Percentiles rank a stretch among this genome's conserved stretches.
These are phyloP conservation scores for Apteryx owenii DNA, from an alignment of 2,113 vertebrate species.

Conservation along the genomic window DNA sequence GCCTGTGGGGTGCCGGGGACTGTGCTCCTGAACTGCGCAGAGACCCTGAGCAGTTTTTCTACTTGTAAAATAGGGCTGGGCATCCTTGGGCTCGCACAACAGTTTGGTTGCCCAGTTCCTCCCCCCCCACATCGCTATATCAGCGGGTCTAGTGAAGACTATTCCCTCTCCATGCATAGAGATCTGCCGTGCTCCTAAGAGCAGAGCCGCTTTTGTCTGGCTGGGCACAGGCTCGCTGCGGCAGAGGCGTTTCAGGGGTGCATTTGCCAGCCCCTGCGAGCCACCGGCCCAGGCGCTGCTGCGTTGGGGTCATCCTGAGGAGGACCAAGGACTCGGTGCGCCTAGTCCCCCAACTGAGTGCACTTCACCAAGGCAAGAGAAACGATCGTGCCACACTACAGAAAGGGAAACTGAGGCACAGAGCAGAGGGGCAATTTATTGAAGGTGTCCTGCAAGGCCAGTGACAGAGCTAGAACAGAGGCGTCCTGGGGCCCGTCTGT, in stretches of 20 bases:
- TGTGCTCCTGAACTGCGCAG: accelerated
- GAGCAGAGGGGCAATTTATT: background rate
- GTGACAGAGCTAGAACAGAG: background rate
- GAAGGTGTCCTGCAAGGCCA: background rate
- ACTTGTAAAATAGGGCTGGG: background rate
- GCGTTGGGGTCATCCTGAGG: too few relatives aligned
- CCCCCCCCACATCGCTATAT: accelerated
- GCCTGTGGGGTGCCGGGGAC: background rate
- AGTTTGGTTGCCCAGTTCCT: background rate
- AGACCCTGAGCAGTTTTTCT: background rate
- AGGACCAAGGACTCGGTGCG: background rate
- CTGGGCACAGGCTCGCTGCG: too few relatives aligned
- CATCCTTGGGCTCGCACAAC: background rate
- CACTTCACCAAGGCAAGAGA: background rate
- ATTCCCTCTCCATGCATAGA: accelerated
- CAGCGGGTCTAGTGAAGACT: background rate
- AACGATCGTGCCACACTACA: background rate
- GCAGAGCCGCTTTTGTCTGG: background rate
- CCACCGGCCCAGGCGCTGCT: too few relatives aligned
- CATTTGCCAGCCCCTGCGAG: too few relatives aligned
- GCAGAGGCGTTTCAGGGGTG: too few relatives aligned
- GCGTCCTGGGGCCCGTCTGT: background rate
- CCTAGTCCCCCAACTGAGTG: background rate
- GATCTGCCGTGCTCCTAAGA: accelerated
- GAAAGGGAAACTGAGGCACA: background rate